A percentile compares a stretch with the other conserved stretches of the same genome.
These are phyloP conservation scores for Oasisia sp. DNA, from an alignment of 2,888 invertebrate genomes.

Conservation along the genomic window DNA sequence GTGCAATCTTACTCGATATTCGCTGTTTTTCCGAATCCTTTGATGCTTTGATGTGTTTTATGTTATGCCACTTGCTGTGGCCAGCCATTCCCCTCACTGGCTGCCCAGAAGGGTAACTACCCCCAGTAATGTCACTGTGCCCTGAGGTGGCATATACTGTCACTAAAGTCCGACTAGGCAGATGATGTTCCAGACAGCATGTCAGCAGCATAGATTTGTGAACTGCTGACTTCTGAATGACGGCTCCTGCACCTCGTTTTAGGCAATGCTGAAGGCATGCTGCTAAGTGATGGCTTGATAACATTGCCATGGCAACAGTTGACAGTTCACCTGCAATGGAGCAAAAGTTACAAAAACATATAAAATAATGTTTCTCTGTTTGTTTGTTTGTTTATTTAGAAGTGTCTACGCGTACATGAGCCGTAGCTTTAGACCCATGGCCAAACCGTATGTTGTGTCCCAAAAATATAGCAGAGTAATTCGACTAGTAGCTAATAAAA, in stretches of 20 bases:
- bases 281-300: slow-evolving; percentile 3
- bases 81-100: slow-evolving; percentile 21
- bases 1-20: slow-evolving; percentile 68
- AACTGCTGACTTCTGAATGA: neutral
- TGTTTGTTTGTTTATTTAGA: too few relatives aligned
- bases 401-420: too few relatives aligned
- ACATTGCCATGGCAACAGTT: neutral
- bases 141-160: neutral
- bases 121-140: slow-evolving; percentile 4
- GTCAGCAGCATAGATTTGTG: neutral
- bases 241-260: neutral
- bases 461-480: too few relatives aligned
- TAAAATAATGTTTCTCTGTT: too few relatives aligned
- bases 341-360: neutral
- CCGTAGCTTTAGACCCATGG: too few relatives aligned
- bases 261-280: neutral
- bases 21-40: slow-evolving; percentile 72
- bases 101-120: neutral
- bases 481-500: too few relatives aligned
- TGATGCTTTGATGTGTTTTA: slow-evolving; percentile 75
- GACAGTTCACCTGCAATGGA: slow-evolving; percentile 13
- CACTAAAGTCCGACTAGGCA: neutral
- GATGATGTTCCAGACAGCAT: neutral
- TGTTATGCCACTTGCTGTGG: slow-evolving; percentile 70
- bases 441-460: too few relatives aligned